A percentile compares a stretch with the other conserved stretches of the same genome.
Conservation (phyloP, 1,140 invertebrate species). For the Holotrichia oblita region DNA sequence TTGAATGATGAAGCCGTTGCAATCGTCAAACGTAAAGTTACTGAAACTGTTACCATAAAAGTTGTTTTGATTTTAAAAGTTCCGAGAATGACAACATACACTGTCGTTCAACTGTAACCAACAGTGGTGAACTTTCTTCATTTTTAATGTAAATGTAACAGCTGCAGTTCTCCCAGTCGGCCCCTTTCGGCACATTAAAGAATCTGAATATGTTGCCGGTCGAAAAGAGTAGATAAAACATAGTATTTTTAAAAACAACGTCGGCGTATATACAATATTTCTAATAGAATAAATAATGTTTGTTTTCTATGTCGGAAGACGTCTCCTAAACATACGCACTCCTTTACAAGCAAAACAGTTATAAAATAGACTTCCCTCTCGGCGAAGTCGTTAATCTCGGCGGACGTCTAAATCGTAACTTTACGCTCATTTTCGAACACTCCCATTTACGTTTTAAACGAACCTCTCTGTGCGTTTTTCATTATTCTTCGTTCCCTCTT, state of each 20-base stretch:
- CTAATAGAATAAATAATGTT: constrained; percentile 23
- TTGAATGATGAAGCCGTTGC: background rate
- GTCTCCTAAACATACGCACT: constrained; percentile 45
- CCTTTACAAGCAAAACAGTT: constrained; percentile 42
- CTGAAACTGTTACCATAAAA: background rate
- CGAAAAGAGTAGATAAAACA: background rate
- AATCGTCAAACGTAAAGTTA: background rate
- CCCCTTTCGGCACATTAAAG: background rate
- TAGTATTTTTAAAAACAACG: constrained; percentile 17
- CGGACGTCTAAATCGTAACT: constrained; percentile 49
- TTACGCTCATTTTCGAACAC: constrained; percentile 39
- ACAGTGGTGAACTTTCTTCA: background rate
- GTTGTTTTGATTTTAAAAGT: background rate
- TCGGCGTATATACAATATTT: constrained; percentile 28
- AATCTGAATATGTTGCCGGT: background rate
- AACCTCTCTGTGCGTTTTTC: constrained; percentile 27
- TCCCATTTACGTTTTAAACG: constrained; percentile 32
- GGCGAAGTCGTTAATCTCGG: constrained; percentile 48
- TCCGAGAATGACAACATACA: background rate
- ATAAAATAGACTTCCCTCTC: constrained; percentile 46
- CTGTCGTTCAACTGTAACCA: background rate
- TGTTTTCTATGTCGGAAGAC: constrained; percentile 33
- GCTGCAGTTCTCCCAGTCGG: background rate
- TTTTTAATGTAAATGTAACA: constrained; percentile 14
- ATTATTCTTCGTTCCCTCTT: constrained; percentile 22